These are phyloP conservation scores for Dicycla oo DNA, from an alignment of 2,888 invertebrate species.

Conservation along the genomic window DNA sequence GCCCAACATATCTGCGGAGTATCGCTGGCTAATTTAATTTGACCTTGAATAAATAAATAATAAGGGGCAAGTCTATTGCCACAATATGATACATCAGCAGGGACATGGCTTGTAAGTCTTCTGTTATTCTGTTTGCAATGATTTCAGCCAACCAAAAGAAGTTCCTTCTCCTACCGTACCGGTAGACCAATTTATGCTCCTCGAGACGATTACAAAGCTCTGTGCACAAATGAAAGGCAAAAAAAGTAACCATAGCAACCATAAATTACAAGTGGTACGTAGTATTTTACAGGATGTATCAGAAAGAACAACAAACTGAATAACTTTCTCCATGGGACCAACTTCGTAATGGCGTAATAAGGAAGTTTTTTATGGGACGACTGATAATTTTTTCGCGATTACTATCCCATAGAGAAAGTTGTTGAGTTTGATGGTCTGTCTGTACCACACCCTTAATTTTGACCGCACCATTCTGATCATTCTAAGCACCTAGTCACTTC, in stretches of 20 bases:
- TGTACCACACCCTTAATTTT: too few relatives aligned
- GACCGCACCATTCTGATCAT: too few relatives aligned
- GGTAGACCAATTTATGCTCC: slow-evolving; percentile 76
- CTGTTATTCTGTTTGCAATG: not conserved
- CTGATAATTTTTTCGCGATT: too few relatives aligned
- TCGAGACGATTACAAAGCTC: slow-evolving; percentile 84
- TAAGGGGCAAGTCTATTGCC: not conserved
- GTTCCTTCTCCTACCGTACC: slow-evolving; percentile 58
- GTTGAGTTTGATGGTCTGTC: too few relatives aligned
- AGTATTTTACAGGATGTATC: not conserved
- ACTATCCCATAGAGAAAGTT: too few relatives aligned
- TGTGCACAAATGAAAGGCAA: slow-evolving; percentile 81
- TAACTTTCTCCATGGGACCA: too few relatives aligned
- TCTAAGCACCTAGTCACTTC: not conserved
- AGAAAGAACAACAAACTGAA: too few relatives aligned
- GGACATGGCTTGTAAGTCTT: not conserved
- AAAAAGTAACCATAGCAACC: slow-evolving; percentile 64
- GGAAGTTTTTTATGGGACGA: too few relatives aligned
- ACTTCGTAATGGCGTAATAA: too few relatives aligned
- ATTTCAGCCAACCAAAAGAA: slow-evolving; percentile 71
- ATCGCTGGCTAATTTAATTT: not conserved
- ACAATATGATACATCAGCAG: not conserved
- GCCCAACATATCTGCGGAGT: not conserved
- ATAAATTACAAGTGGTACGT: slow-evolving; percentile 72
- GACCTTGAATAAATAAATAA: not conserved